Percentiles rank a stretch among this genome's conserved stretches.
phyloP scores from a whole-genome alignment of 2,797 vertebrate species.

The Pteronotus mesoamericanus region DNA sequence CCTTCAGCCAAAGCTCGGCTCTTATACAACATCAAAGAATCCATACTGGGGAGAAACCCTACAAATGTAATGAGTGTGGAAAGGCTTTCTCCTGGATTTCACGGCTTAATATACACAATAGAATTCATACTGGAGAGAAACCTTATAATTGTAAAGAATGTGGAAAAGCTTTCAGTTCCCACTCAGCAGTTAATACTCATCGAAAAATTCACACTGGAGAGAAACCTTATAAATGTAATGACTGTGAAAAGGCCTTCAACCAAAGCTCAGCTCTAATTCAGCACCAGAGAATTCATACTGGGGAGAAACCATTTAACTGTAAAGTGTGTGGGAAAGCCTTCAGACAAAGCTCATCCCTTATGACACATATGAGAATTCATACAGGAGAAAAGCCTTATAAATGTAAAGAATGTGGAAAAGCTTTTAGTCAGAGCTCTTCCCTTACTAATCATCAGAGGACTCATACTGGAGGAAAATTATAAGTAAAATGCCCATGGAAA shows the following conservation, averaged over 20 bases:
- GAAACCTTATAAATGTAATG: slow-evolving; percentile 72
- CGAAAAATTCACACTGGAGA: slow-evolving; percentile 75
- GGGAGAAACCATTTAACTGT: slow-evolving; percentile 70
- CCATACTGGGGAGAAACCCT: slow-evolving; percentile 72
- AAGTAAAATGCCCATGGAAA: not conserved
- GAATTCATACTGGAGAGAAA: slow-evolving; percentile 72
- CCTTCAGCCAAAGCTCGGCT: slow-evolving; percentile 69
- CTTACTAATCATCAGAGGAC: slow-evolving; percentile 71
- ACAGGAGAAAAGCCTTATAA: slow-evolving; percentile 71
- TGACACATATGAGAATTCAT: slow-evolving; percentile 65
- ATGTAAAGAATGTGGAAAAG: slow-evolving; percentile 68
- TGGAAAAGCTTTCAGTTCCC: slow-evolving; percentile 73
- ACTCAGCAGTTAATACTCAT: slow-evolving; percentile 72
- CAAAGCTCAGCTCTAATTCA: slow-evolving; percentile 74
- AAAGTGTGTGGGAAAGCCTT: slow-evolving; percentile 71
- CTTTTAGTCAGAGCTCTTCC: slow-evolving; percentile 70
- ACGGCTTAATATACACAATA: slow-evolving; percentile 67
- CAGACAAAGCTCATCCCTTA: slow-evolving; percentile 67
- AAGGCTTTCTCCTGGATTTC: slow-evolving; percentile 74
- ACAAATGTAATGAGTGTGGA: slow-evolving; percentile 66
- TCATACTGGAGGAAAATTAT: slow-evolving; percentile 55
- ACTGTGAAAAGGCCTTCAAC: slow-evolving; percentile 74
- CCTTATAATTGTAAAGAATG: slow-evolving; percentile 72
- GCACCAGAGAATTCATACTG: slow-evolving; percentile 75
- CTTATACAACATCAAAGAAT: slow-evolving; percentile 67